Evolutionary conservation across 2,797 vertebrate species (phyloP), one percentile per base, ranked within the genome.

Genomic region (Centropyge bicolor): DNA sequence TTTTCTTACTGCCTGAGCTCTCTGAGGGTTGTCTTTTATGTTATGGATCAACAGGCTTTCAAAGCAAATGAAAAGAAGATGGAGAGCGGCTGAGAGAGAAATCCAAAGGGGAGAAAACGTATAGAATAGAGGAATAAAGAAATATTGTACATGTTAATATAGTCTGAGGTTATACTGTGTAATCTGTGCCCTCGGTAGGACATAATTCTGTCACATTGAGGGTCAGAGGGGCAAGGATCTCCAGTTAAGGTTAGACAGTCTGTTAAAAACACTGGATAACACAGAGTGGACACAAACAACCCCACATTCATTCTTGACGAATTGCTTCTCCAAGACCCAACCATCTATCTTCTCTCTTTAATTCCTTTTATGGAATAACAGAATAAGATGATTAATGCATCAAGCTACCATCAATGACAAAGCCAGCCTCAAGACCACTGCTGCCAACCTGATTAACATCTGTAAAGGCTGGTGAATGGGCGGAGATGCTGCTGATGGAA

Each of bases 21-120:
- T 80, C 85, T 68, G 85, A 86, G 83, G 84, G 75, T 83, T 86
- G 84, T 87, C 88, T 90, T 89, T 88, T 88, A 91, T 91, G 83
- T 91, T 85, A 84, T 78, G 75, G 80, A 91, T 91, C 86, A 89
- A 88, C 89, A 90, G 69, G 78, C 84, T 82, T 86, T 89, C 77
- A 80, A 68, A 82, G 72, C 74, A 88, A 87, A 87, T 83, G 67
- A 87, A 78, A 43, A 74, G 71, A 76, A 63, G 67, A 79, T 74
- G 40, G 45, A 84, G 63, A 54, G 77, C 70, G 77, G 81, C 81
- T 48, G 54, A 81, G 69, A 70, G 35, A 70, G 35, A 49, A 80
- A 82, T 36, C 73, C 43, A 22, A 65, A 56, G 66, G 67, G 74
- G 59, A 77, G 69, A 77, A 51, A 63, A 82, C 5, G 6, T 48